phyloP scores from a whole-genome alignment of 2,888 invertebrate species.

The Caenorhabditis sp. region DNA sequence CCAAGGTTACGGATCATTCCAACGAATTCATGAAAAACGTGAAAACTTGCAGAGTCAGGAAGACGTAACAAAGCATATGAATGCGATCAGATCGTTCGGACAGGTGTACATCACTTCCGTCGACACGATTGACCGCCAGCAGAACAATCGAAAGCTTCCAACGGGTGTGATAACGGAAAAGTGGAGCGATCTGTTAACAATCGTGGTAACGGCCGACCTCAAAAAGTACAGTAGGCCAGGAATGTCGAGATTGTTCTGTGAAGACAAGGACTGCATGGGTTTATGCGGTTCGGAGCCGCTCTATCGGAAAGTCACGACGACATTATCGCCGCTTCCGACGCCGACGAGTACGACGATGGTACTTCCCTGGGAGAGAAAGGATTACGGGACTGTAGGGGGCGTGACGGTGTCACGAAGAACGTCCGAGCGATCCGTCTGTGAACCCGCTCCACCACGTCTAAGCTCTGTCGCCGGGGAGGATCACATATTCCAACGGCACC shows the following conservation, averaged over 20 bases:
- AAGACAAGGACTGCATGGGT: slow-evolving; percentile 18
- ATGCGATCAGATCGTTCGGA: neutral
- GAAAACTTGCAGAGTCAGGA: neutral
- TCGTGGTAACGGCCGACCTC: too few species aligned
- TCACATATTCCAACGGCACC: too few species aligned
- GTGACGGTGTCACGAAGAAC: too few species aligned
- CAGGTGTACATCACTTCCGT: neutral
- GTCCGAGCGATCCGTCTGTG: too few species aligned
- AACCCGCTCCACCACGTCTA: too few species aligned
- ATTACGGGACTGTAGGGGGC: too few species aligned
- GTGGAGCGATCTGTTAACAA: too few species aligned
- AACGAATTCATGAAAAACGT: neutral
- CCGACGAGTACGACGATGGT: neutral
- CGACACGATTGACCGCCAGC: neutral
- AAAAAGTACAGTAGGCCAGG: neutral
- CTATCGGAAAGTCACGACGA: slow-evolving; percentile 12
- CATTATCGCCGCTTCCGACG: neutral
- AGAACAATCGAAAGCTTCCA: too few species aligned
- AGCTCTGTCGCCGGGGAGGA: too few species aligned
- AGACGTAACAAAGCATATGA: neutral
- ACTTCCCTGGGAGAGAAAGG: neutral
- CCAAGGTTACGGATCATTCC: neutral
- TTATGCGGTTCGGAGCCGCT: slow-evolving; percentile 8
- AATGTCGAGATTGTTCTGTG: slow-evolving; percentile 9
- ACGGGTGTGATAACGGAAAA: neutral